Base-by-base conservation (phyloP, 2,113 vertebrate species). In the Siphamia tubifer region DNA sequence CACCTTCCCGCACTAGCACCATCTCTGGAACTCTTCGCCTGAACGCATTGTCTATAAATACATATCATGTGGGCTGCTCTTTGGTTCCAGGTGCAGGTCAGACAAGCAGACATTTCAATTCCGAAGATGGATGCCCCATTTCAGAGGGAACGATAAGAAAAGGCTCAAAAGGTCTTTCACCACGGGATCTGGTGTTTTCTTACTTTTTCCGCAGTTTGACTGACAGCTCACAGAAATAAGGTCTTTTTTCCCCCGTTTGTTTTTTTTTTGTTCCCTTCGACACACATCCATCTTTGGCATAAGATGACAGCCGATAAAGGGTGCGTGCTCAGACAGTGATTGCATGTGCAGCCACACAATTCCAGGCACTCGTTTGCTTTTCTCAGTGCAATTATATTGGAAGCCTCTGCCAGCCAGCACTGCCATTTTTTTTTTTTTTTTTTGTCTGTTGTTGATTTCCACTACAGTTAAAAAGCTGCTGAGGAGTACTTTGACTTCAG, bases 101-200 rank as follows among this genome's bases (percentile, higher is more conserved):
- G 81, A 82, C 75, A 81, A 77, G 45, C 85, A 90, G 90, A 91
- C 90, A 88, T 91, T 92, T 93, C 91, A 92, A 92, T 92, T 92
- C 85, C 43, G 77, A 93, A 93, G 91, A 93, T 92, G 87, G 91
- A 92, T 93, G 90, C 79, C 52, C 78, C 71, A 71, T 86, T 85
- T 89, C 78, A 79, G 83, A 77, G 79, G 79, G 69, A 79, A 68
- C 53, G 85, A 89, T 89, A 90, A 90, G 88, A 64, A 79, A 79
- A 74, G 52, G 77, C 86, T 90, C 75, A 79, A 75, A 86, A 85
- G 80, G 74, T 82, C 72, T 84, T 75, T 81, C 54, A 45, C 68
- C 75, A 52, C 69, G 71, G 83, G 76, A 86, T 92, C 89, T 83
- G 83, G 86, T 84, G 77, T 68, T 77, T 74, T 86, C 68, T 63